phyloP scores from a whole-genome alignment of 2,888 invertebrate genomes.

The Ditula angustiorana region DNA sequence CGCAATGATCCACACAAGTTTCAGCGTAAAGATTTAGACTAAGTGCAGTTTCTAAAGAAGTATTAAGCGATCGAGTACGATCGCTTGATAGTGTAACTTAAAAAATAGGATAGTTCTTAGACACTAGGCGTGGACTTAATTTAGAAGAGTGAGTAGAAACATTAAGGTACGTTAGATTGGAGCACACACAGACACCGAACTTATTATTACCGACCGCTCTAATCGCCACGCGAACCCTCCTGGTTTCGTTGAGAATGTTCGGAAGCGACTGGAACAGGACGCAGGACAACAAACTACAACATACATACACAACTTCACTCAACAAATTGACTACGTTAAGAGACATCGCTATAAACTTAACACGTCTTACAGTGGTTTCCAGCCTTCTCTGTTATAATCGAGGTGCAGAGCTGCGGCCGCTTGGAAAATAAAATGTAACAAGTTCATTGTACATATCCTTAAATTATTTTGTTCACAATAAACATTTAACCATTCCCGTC shows the following conservation, averaged over 20 bases:
- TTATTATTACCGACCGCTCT: constrained; percentile 14
- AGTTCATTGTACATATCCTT: constrained; percentile 20
- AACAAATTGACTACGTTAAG: constrained; percentile 31
- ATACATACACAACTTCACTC: constrained; percentile 20
- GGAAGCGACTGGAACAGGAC: constrained; percentile 12
- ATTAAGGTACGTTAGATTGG: constrained; percentile 33
- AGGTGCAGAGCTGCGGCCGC: neutral
- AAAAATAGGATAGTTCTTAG: constrained; percentile 43
- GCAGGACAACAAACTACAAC: constrained; percentile 15
- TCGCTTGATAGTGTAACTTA: constrained; percentile 29
- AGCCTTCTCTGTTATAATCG: neutral
- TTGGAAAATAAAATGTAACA: constrained; percentile 7
- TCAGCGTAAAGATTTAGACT: constrained; percentile 13
- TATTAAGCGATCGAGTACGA: constrained; percentile 18
- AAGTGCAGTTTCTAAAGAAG: constrained; percentile 3
- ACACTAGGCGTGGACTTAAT: constrained; percentile 48
- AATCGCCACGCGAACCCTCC: constrained; percentile 1
- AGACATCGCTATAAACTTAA: constrained; percentile 17
- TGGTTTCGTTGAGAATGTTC: neutral
- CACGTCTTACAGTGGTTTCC: constrained; percentile 3
- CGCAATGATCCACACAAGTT: constrained; percentile 19
- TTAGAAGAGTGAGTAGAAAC: constrained; percentile 46
- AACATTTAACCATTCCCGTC: constrained; percentile 20
- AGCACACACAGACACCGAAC: constrained; percentile 28
- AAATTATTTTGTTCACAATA: constrained; percentile 35